Evolutionary conservation across 2,797 vertebrate genomes (phyloP).

Genomic region (Adrianichthys oophorus): DNA sequence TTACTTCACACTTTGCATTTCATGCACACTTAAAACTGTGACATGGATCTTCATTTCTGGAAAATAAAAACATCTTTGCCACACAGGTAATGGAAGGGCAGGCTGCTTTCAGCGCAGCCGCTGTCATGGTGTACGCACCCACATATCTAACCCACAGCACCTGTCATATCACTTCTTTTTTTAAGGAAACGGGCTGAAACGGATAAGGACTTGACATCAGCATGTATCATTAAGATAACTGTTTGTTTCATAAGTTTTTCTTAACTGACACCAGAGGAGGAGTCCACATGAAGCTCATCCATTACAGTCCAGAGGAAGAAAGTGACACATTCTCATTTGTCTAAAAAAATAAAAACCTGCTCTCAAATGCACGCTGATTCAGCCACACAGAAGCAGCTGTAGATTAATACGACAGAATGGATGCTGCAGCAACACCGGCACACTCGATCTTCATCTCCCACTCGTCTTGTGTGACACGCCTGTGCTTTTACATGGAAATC

Average conservation of each 20-base stretch:
- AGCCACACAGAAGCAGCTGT: slow-evolving; percentile 20
- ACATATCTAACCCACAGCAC: slow-evolving; percentile 30
- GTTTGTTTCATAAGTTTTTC: slow-evolving; percentile 20
- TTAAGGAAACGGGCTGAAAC: slow-evolving; percentile 53
- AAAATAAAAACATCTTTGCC: slow-evolving; percentile 12
- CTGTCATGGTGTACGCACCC: slow-evolving; percentile 14
- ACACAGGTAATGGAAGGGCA: slow-evolving; percentile 23
- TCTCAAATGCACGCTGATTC: slow-evolving; percentile 15
- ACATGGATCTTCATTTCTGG: slow-evolving; percentile 1
- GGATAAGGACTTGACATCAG: slow-evolving; percentile 34
- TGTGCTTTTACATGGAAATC: slow-evolving; percentile 66
- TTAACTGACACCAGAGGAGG: slow-evolving; percentile 26
- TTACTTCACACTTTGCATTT: slow-evolving; percentile 1
- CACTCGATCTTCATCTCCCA: slow-evolving; percentile 61
- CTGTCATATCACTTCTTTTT: slow-evolving; percentile 48
- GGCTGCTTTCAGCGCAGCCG: not conserved
- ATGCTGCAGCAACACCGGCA: slow-evolving; percentile 33
- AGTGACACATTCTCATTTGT: slow-evolving; percentile 37
- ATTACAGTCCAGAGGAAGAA: slow-evolving; percentile 16
- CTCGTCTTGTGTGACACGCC: slow-evolving; percentile 61
- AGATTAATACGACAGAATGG: slow-evolving; percentile 39
- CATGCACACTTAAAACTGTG: not conserved
- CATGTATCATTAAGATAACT: slow-evolving; percentile 56
- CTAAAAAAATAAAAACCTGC: slow-evolving; percentile 18
- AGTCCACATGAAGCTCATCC: slow-evolving; percentile 20